phyloP scores from a whole-genome alignment of 2,888 invertebrate species.

The Hecatera dysodea region DNA sequence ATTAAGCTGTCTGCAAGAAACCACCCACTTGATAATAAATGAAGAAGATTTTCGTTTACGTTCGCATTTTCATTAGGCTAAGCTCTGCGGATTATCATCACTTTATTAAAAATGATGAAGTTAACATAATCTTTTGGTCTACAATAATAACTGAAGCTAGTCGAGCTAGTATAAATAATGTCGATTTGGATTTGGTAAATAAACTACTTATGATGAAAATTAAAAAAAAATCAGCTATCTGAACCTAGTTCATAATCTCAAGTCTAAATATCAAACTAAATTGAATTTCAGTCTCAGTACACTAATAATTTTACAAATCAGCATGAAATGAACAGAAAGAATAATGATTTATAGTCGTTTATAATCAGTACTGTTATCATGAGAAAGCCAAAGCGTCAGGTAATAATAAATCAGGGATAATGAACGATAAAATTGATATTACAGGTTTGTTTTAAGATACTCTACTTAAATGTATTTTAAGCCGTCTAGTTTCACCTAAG shows the following conservation, averaged over 20 bases:
- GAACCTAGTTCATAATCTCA: neutral
- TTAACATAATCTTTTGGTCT: neutral
- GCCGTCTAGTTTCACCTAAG: constrained; percentile 12
- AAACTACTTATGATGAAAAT: neutral
- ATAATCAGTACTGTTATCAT: constrained; percentile 40
- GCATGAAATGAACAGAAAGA: constrained; percentile 9
- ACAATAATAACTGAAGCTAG: neutral
- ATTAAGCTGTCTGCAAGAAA: neutral
- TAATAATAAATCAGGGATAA: constrained; percentile 52
- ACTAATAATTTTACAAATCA: constrained; percentile 15
- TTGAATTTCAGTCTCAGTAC: neutral
- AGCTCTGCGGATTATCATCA: neutral
- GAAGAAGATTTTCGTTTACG: neutral
- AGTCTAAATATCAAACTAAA: neutral
- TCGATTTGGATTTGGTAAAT: constrained; percentile 1
- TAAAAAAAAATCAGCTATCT: neutral
- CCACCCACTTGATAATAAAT: neutral
- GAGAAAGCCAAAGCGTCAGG: constrained; percentile 8
- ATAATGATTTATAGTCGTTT: constrained; percentile 29
- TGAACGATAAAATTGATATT: constrained; percentile 38
- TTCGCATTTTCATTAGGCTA: neutral
- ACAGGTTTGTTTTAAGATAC: constrained; percentile 12
- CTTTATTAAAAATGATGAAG: neutral
- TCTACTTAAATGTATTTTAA: constrained; percentile 21
- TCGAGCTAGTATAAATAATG: too few species aligned